These are phyloP conservation scores for Microdon myrmicae DNA, from an alignment of 2,888 invertebrate species.

Conservation along the genomic window DNA sequence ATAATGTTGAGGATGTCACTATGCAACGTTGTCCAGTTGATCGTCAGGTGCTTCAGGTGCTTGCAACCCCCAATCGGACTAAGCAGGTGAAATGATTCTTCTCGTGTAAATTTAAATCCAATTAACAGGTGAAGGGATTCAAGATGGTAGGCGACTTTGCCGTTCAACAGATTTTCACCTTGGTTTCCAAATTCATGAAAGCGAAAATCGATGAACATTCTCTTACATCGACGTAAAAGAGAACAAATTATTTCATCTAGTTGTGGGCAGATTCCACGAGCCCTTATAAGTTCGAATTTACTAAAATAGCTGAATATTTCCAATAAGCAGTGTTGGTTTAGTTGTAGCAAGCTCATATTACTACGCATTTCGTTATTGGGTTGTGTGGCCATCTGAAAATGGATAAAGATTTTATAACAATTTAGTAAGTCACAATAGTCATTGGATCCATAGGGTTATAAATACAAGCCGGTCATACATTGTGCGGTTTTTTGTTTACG, in stretches of 20 bases:
- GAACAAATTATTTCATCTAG: constrained; percentile 34
- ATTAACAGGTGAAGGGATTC: constrained; percentile 12
- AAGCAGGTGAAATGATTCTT: too few relatives aligned
- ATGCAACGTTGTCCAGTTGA: too few relatives aligned
- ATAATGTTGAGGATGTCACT: too few relatives aligned
- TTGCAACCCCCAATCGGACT: constrained; percentile 8
- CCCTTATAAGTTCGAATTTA: constrained; percentile 17
- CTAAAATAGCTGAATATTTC: constrained; percentile 29
- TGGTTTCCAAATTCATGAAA: constrained; percentile 6
- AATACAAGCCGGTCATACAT: too few relatives aligned
- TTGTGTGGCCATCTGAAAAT: constrained; percentile 20
- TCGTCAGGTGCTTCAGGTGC: constrained; percentile 13
- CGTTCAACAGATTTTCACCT: constrained; percentile 12
- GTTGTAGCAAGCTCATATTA: constrained; percentile 11
- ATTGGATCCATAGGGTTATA: too few relatives aligned
- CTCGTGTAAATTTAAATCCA: too few relatives aligned
- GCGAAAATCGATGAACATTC: constrained; percentile 19
- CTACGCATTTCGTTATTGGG: too few relatives aligned
- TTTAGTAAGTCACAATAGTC: too few relatives aligned
- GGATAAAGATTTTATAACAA: not conserved
- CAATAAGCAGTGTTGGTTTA: constrained; percentile 43
- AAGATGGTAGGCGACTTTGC: too few relatives aligned
- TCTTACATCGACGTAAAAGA: constrained; percentile 30
- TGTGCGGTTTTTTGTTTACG: too few relatives aligned
- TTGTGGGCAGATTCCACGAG: constrained; percentile 20